Conservation (phyloP, 2,888 invertebrate genomes). For the Eristalis pertinax region DNA sequence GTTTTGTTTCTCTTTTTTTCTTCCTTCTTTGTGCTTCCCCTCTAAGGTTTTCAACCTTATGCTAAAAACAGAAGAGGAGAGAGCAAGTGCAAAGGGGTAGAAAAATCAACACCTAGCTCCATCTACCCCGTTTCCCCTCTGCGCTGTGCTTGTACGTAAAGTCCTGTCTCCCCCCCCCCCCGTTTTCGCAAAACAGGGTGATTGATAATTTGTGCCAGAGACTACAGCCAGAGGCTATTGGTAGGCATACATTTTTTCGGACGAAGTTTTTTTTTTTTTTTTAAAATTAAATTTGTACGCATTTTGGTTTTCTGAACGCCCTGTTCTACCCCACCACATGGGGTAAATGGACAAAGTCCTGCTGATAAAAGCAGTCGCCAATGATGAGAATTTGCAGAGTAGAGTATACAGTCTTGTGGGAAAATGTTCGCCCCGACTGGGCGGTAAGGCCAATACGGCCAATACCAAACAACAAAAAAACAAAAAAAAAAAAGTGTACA, state of each 20-base stretch:
- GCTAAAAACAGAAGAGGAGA: not conserved
- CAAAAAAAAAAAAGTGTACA: slow-evolving; percentile 4
- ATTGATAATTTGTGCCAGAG: not conserved
- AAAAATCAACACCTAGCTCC: slow-evolving; percentile 25
- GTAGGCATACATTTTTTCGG: no score
- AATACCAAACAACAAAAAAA: no score
- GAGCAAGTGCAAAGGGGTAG: not conserved
- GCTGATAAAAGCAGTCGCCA: not conserved
- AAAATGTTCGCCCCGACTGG: slow-evolving; percentile 12
- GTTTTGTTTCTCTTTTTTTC: slow-evolving; percentile 22
- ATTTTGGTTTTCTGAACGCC: slow-evolving; percentile 1
- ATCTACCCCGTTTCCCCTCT: slow-evolving; percentile 1
- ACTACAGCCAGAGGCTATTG: not conserved
- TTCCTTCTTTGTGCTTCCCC: not conserved
- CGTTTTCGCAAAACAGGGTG: slow-evolving; percentile 16
- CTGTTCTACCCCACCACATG: not conserved
- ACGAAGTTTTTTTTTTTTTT: no score
- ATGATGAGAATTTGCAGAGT: slow-evolving; percentile 17
- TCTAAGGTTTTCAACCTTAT: not conserved
- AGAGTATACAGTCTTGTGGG: slow-evolving; percentile 5
- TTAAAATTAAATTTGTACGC: not conserved
- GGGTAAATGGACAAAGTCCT: not conserved
- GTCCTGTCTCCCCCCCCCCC: no score
- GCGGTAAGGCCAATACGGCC: slow-evolving; percentile 21
- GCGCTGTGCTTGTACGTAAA: not conserved